Conservation (phyloP, 2,113 vertebrate genomes). For the Mastomys natalensis region DNA sequence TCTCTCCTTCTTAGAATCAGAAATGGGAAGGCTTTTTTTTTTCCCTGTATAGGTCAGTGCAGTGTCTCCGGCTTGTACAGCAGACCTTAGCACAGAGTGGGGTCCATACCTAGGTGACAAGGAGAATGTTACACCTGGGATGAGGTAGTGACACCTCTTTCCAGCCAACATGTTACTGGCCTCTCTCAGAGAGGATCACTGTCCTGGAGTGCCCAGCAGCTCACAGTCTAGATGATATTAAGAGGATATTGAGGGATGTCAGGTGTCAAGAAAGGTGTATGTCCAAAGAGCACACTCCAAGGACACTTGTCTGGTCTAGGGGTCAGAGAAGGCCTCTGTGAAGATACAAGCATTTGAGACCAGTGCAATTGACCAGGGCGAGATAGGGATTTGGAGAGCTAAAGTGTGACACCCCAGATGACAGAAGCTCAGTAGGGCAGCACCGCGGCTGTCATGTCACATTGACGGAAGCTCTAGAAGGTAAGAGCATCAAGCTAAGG, state of each 20-base stretch:
- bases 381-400: neutral
- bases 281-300: neutral
- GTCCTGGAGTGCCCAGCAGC: rapidly evolving
- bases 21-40: neutral
- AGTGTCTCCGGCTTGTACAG: neutral
- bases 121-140: neutral
- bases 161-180: neutral
- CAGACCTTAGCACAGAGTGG: neutral
- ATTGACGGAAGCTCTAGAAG: neutral
- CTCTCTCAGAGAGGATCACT: neutral
- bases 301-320: neutral
- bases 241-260: neutral
- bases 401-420: neutral
- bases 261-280: neutral
- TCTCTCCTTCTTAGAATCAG: neutral
- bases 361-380: neutral
- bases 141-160: no score
- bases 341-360: neutral
- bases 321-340: neutral
- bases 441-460: no score
- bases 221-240: neutral
- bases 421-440: neutral
- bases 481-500: neutral
- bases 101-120: no score
- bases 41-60: neutral